Evolutionary conservation across 1,140 invertebrate species (phyloP), one percentile per base, ranked within the genome.

Genomic region (Vanessa atalanta): DNA sequence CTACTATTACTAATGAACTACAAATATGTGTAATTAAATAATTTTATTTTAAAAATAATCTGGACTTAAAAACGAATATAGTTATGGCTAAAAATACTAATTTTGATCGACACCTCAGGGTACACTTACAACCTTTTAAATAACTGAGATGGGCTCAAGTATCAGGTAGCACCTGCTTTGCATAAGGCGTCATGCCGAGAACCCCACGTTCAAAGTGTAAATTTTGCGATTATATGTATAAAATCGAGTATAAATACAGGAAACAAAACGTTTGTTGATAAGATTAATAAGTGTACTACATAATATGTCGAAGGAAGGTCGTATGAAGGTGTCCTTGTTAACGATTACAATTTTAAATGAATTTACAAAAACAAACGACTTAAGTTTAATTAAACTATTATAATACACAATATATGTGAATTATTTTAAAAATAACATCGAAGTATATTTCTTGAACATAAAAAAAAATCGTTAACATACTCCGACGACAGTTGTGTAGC

Each of bases 151-250:
- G 51, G 53, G n/a, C 23, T 65, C 81, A 84, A 86, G 85, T 91
- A 90, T 90, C 89, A 88, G 86, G 90, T 88, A 88, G 86, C 90
- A 92, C 88, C 90, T 92, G 90, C 85, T 92, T 92, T 91, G 89
- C 90, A 92, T 92, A 90, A 92, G 87, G 85, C 87, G 87, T 89
- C 87, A 91, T 88, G 86, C 83, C 80, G 88, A 85, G 87, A 87
- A 86, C 86, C 83, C 88, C 83, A 87, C 87, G 81, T 87, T 86
- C 85, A 87, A 91, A 88, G 89, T 91, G 87, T 92, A 91, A 91
- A 91, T 90, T 92, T 92, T 85, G 89, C 88, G 88, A 90, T 92
- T 89, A 89, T 89, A 88, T 88, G 81, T 81, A 92, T 88, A 90
- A 88, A 88, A 88, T 84, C 88, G 83, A 86, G 78, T 81, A 87